phyloP scores from a whole-genome alignment of 2,797 vertebrate genomes.

The Labeo calbasu region DNA sequence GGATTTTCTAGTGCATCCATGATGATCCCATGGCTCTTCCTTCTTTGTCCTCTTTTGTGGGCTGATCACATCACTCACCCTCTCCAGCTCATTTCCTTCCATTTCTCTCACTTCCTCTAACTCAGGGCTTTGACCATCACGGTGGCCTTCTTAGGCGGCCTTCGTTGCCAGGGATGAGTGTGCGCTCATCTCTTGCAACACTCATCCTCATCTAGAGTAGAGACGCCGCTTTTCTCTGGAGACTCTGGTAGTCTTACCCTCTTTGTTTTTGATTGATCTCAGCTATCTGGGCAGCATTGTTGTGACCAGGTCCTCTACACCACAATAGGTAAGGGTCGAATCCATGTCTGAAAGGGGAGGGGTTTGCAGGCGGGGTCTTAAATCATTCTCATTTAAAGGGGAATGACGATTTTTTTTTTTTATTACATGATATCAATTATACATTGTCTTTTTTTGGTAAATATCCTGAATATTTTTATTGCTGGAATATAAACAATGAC shows the following conservation, averaged over 20 bases:
- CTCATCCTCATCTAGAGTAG: constrained; percentile 75
- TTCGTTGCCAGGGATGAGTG: constrained; percentile 64
- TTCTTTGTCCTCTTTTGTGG: constrained; percentile 58
- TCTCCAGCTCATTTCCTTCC: constrained; percentile 54
- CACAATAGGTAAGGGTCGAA: constrained; percentile 99
- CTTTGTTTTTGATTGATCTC: constrained; percentile 99
- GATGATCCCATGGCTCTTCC: constrained; percentile 56
- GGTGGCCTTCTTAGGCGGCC: constrained; percentile 60
- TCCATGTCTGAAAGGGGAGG: constrained; percentile 95
- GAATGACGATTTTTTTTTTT: constrained; percentile 78
- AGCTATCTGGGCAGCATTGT: constrained; percentile 99
- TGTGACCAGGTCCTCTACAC: constrained; percentile 99
- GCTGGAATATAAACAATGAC: neutral
- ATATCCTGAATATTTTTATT: neutral
- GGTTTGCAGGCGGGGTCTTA: constrained; percentile 91
- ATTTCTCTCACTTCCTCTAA: constrained; percentile 67
- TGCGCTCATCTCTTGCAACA: constrained; percentile 74
- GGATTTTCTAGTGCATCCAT: constrained; percentile 52
- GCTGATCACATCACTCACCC: constrained; percentile 55
- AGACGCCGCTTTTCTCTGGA: constrained; percentile 74
- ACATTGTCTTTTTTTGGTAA: neutral
- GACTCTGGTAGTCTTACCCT: constrained; percentile 85
- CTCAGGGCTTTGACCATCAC: constrained; percentile 62
- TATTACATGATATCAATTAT: constrained; percentile 10
- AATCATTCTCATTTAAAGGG: constrained; percentile 98